Base-by-base conservation (phyloP, 2,888 invertebrate species). In the Oligia latruncula region DNA sequence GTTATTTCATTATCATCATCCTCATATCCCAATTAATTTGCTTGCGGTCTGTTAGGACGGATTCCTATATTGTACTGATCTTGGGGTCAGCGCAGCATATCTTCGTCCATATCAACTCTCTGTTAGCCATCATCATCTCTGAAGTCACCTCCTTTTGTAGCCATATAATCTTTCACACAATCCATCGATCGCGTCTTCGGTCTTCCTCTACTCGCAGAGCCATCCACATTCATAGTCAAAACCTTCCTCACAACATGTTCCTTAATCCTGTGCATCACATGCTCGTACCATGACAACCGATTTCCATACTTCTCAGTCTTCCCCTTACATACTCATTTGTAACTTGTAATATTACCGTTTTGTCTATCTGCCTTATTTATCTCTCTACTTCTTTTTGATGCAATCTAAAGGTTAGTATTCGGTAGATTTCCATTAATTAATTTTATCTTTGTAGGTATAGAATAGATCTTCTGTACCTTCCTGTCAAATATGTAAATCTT, bases 381-480 rank as follows among this genome's bases (percentile, higher is more conserved):
- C 3, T 46, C 13, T 55, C 1, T 40, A 11, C 8, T 13, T 60
- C 2, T 71, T n/a, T 76, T 43, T 65, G 6, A 43, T 23, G 13
- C 29, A 55, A 73, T 55, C 13, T 64, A 17, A 55, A 74, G 3
- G 20, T 35, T 23, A 23, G 8, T 20, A 52, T 15, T 64, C n/a
- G 13, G 35, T 66, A 65, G 13, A 5, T 65, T 78, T 78, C 35
- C 55, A 58, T 78, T 71, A 4, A 49, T 65, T 9, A 11, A 5
- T 5, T 52, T 40, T 80, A 74, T 67, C 43, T 80, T 17, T 2
- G 4, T 60, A 60, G 23, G 15, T 66, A 60, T 52, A 4, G 13
- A 49, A 58, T 29, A n/a, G 6, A 80, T 72, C 62, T 80, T 68
- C 80, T 74, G 17, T 68, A 43, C 43, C 52, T 68, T 35, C 52